phyloP scores from a whole-genome alignment of 1,140 invertebrate species.

The Ostrea edulis region DNA sequence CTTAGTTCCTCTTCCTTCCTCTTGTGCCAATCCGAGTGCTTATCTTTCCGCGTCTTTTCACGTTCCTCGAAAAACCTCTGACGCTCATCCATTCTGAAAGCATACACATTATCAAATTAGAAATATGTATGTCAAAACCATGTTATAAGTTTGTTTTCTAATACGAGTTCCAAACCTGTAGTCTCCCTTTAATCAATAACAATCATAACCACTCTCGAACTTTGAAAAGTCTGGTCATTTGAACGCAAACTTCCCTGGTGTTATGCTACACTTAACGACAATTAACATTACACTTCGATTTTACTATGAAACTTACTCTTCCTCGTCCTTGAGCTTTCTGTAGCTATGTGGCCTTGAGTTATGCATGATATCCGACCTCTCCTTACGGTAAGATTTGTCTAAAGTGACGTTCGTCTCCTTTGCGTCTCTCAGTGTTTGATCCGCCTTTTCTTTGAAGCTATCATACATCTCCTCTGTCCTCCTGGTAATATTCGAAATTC shows the following conservation, averaged over 20 bases:
- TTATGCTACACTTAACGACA: too few relatives aligned
- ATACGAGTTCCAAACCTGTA: too few relatives aligned
- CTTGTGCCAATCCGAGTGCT: slow-evolving; percentile 53
- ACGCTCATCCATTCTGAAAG: slow-evolving; percentile 50
- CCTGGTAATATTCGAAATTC: slow-evolving; percentile 40
- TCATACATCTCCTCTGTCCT: slow-evolving; percentile 45
- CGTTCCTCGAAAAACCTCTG: slow-evolving; percentile 43
- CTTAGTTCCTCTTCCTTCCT: slow-evolving; percentile 55
- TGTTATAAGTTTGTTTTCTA: too few relatives aligned
- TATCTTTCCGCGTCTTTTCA: slow-evolving; percentile 55
- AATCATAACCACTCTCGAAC: too few relatives aligned
- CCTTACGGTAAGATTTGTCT: slow-evolving; percentile 41
- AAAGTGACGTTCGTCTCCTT: slow-evolving; percentile 38
- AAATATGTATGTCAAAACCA: too few relatives aligned
- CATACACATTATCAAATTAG: too few relatives aligned
- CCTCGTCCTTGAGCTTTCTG: slow-evolving; percentile 20
- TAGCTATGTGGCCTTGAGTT: neutral
- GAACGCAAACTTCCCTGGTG: too few relatives aligned
- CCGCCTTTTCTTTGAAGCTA: slow-evolving; percentile 40
- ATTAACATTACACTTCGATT: too few relatives aligned
- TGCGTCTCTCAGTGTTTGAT: slow-evolving; percentile 26
- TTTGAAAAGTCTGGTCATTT: too few relatives aligned
- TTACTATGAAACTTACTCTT: slow-evolving; percentile 4
- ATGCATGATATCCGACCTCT: slow-evolving; percentile 40
- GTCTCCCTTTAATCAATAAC: too few relatives aligned